Base-by-base conservation (phyloP, 2,888 invertebrate genomes). In the Trimorus sp. region DNA sequence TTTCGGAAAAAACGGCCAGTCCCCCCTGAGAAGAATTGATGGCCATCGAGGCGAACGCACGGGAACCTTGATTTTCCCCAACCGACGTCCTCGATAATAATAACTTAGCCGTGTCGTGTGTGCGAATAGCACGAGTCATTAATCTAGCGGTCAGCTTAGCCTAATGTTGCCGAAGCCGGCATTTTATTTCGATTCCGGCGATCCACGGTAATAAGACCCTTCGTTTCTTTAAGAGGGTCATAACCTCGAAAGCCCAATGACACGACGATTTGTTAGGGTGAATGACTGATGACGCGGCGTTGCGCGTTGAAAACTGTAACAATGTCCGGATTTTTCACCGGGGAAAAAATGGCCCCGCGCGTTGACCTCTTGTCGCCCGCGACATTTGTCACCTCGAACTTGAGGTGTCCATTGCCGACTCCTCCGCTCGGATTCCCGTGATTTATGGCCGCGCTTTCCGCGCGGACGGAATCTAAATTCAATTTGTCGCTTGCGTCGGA, bases 211-310 rank as follows among this genome's bases (percentile, higher is more conserved):
- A 80, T 75, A 80, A 80, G 80, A 75, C 77, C 73, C 68, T 77
- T 63, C 65, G 69, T 77, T 63, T 77, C 73, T 74, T 78, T 54
- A 69, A 69, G 77, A 80, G 80, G 80, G 80, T 80, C 75, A 70
- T 80, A 80, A 68, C 82, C 82, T 79, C 78, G 78, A 65, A 26
- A 79, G 85, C 84, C 84, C 84, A 87, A 86, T 87, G 88, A 87
- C 88, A 86, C 83, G 86, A 84, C 86, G 82, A 86, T 87, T 87
- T 85, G 86, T 86, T 84, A 82, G 84, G 76, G 79, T 69, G 82
- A 84, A 88, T 88, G 88, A 88, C 86, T 87, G 86, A 88, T 88
- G 87, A 85, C 84, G 68, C 63, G 69, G 69, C 73, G 83, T 79
- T 40, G 69, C 73, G 53, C 54, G 68, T 49, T 69, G 69, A 79